Base-by-base conservation (phyloP, 2,113 vertebrate genomes). In the Triplophysa tibetana region DNA sequence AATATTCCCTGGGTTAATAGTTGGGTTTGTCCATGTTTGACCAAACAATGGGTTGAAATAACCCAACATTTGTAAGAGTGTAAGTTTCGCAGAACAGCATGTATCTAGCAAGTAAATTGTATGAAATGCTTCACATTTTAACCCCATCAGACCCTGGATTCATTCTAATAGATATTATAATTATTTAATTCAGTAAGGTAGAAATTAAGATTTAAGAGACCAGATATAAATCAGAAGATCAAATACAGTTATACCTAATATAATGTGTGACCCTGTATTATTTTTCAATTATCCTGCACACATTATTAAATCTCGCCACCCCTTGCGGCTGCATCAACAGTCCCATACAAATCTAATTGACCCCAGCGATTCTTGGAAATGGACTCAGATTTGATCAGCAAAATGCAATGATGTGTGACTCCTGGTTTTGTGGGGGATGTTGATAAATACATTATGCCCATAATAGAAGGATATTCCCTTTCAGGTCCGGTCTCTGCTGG, bases 401-500 rank as follows among this genome's bases (percentile, higher is more conserved):
- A 19, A 74, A 74, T 61, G 60, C 69, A 45, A 26, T 50, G 78
- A 38, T 69, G 75, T 43, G 54, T 78, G 45, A 68, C 82, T 81
- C 56, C 11, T 19, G 68, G 73, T 63, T 65, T 73, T 75, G 56
- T 52, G 58, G 52, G 69, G 56, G 75, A 77, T 56, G 70, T 14
- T 61, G 75, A 43, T 82, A 83, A 80, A 81, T 69, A 43, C 78
- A 83, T 80, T 77, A 82, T 19, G 8, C 63, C 60, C 45, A 52
- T 82, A 78, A 64, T 73, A 70, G 52, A 75, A 81, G 81, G 80
- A 85, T 82, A 82, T 83, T 80, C 72, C 82, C 80, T 84, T 81
- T 81, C 78, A 77, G 75, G 70, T 61, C 72, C 62, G 52, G 73
- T 66, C 60, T 79, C 58, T 61, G 70, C 54, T 29, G 56, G 64